These are phyloP conservation scores for Cricetomys ansorgei DNA, from an alignment of 2,113 vertebrate genomes.

Conservation along the genomic window DNA sequence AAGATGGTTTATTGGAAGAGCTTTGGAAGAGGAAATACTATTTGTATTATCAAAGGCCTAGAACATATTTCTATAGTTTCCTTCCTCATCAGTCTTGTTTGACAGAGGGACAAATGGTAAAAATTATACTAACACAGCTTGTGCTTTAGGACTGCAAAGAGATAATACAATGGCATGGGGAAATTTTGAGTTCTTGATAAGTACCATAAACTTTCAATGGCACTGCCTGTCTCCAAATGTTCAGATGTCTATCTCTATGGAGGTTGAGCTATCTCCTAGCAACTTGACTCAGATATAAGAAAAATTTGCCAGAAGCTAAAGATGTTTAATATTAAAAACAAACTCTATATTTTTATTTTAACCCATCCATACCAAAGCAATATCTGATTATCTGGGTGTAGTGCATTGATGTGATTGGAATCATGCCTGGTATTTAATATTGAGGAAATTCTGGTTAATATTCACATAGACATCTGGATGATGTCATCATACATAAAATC, in stretches of 20 bases:
- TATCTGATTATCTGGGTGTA: not conserved
- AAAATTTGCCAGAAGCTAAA: not conserved
- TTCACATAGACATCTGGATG: not conserved
- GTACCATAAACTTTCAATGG: not conserved
- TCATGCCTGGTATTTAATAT: not conserved
- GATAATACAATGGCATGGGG: not conserved
- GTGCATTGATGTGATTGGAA: not conserved
- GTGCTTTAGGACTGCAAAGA: not conserved
- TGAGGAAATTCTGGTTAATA: not conserved
- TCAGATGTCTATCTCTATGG: not conserved
- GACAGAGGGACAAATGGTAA: not conserved
- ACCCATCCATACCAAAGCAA: not conserved
- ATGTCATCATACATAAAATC: not conserved
- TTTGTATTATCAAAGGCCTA: not conserved
- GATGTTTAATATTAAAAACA: not conserved
- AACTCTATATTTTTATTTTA: constrained; percentile 30
- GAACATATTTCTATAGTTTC: not conserved
- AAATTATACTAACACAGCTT: not conserved
- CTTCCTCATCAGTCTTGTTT: not conserved
- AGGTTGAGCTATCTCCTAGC: not conserved
- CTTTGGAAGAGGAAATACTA: not conserved
- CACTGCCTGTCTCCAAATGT: not conserved
- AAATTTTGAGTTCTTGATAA: not conserved
- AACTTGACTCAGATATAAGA: not conserved
- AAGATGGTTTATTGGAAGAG: not conserved